These are phyloP conservation scores for Ophraella communa DNA, from an alignment of 2,888 invertebrate species.

Conservation along the genomic window DNA sequence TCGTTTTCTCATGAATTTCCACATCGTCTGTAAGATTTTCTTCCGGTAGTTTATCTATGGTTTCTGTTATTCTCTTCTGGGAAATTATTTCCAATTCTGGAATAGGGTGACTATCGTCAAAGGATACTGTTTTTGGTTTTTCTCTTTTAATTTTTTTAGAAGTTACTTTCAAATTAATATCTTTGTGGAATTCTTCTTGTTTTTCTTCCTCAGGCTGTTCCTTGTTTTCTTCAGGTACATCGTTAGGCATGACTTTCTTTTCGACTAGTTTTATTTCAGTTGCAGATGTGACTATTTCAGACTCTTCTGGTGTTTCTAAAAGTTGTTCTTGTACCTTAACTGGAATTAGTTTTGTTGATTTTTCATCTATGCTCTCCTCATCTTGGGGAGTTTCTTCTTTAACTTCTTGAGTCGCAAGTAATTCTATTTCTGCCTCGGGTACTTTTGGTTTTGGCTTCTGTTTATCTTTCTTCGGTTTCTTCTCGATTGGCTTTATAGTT, in stretches of 20 bases:
- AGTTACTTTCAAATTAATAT: conserved; percentile 64
- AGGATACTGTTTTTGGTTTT: conserved; percentile 58
- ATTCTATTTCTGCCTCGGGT: background rate
- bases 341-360: conserved; percentile 42
- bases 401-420: conserved; percentile 40
- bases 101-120: conserved; percentile 64
- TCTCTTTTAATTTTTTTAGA: conserved; percentile 62
- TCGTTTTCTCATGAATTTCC: conserved; percentile 56
- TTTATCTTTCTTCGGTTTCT: conserved; percentile 53
- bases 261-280: conserved; percentile 61
- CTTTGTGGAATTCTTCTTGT: conserved; percentile 62
- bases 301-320: conserved; percentile 48
- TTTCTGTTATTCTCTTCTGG: conserved; percentile 64
- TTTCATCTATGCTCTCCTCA: conserved; percentile 40
- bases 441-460: conserved; percentile 36
- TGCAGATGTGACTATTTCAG: conserved; percentile 55
- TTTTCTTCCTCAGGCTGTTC: conserved; percentile 14
- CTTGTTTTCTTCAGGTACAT: conserved; percentile 48
- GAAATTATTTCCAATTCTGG: conserved; percentile 68
- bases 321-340: conserved; percentile 41
- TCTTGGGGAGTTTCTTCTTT: conserved; percentile 26
- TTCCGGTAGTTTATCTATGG: conserved; percentile 62
- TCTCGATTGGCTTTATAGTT: conserved; percentile 52
- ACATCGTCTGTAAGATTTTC: conserved; percentile 62
- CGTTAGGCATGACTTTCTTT: conserved; percentile 42